phyloP scores from a whole-genome alignment of 2,113 vertebrate species.

The Sclerurus mexicanus region DNA sequence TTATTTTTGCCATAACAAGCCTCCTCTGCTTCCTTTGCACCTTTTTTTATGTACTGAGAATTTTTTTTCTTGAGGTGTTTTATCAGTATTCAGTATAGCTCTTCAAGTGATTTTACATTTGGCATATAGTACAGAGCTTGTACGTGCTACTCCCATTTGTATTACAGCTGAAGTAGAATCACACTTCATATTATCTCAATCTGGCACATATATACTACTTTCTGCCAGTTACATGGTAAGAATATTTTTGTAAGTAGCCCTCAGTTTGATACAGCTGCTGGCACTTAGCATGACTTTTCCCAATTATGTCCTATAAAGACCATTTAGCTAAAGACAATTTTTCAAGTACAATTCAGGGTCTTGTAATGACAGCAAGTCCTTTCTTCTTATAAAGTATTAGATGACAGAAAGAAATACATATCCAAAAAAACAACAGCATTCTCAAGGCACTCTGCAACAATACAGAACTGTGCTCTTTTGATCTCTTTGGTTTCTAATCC shows the following conservation, averaged over 20 bases:
- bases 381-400: background rate
- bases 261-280: background rate
- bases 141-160: background rate
- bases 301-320: background rate
- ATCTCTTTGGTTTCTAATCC: background rate
- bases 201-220: background rate
- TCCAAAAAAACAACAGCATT: background rate
- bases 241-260: background rate
- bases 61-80: background rate
- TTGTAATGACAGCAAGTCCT: background rate
- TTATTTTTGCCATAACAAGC: background rate
- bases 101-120: background rate
- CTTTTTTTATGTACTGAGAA: background rate
- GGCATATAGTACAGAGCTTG: background rate
- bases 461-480: background rate
- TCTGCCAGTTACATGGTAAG: background rate
- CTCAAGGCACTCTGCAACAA: background rate
- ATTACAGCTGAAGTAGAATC: background rate
- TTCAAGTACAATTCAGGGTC: background rate
- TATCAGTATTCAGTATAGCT: background rate
- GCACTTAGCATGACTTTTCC: background rate
- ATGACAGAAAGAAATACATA: background rate
- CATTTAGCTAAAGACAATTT: background rate
- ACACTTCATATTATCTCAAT: background rate
- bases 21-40: background rate